Conservation (phyloP, 2,797 vertebrate genomes). For the Coregonus suidteri region DNA sequence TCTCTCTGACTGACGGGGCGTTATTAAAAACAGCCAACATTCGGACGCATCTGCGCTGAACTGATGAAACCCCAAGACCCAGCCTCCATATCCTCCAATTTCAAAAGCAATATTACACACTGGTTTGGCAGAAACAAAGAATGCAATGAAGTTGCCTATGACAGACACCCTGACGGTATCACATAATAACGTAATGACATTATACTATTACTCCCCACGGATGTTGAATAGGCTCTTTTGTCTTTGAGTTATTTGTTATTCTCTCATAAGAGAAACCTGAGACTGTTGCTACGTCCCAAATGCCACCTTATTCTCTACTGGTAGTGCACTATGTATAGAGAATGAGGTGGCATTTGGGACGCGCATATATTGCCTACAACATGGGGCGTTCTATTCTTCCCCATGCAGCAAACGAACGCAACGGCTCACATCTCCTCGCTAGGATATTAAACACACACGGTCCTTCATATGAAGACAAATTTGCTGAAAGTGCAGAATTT, state of each 20-base stretch:
- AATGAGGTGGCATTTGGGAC: no score
- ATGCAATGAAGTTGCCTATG: conserved; percentile 72
- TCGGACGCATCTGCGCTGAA: conserved; percentile 75
- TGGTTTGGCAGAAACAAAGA: conserved; percentile 74
- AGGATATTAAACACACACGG: conserved; percentile 63
- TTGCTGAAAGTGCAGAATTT: conserved; percentile 65
- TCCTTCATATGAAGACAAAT: conserved; percentile 63
- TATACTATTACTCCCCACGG: conserved; percentile 63
- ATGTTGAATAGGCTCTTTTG: conserved; percentile 49
- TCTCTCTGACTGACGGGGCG: conserved; percentile 74
- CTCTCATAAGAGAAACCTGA: conserved; percentile 49
- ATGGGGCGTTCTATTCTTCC: no score
- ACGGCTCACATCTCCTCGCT: conserved; percentile 52
- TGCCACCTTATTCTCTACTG: no score
- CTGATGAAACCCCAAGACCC: conserved; percentile 68
- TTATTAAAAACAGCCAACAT: conserved; percentile 79
- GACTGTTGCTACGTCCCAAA: background rate
- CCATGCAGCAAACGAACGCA: background rate
- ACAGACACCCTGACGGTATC: conserved; percentile 38
- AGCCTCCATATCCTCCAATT: conserved; percentile 44
- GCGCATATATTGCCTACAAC: no score
- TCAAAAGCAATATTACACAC: conserved; percentile 77
- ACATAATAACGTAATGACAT: conserved; percentile 40
- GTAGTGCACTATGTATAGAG: no score
- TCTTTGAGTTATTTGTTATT: conserved; percentile 57